Evolutionary conservation across 2,888 invertebrate genomes (phyloP).

Genomic region (Chirona hameri): DNA sequence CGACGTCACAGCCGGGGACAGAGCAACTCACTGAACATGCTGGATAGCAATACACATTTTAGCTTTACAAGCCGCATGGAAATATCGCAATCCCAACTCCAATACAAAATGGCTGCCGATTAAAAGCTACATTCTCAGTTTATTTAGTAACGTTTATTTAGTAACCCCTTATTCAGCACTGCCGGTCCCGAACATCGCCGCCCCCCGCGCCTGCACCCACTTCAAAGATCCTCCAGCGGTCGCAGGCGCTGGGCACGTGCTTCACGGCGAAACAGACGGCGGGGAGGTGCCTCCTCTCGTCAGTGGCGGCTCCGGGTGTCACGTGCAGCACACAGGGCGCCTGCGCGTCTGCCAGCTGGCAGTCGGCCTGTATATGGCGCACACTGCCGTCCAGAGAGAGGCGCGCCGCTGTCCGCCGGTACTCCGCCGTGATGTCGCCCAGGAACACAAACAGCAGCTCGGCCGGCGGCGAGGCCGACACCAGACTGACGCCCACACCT

Average conservation of each 20-base stretch:
- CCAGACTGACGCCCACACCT: conserved; percentile 72
- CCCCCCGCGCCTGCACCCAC: conserved; percentile 46
- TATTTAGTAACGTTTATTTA: too few species aligned
- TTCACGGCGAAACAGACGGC: conserved; percentile 77
- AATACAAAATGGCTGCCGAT: too few species aligned
- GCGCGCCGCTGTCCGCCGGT: conserved; percentile 43
- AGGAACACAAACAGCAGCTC: conserved; percentile 72
- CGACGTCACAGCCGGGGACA: too few species aligned
- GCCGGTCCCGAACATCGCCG: too few species aligned
- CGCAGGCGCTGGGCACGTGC: conserved; percentile 64
- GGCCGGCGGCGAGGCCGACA: conserved; percentile 68
- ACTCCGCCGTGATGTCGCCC: conserved; percentile 47
- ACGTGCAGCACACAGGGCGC: conserved; percentile 81
- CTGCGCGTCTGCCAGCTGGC: conserved; percentile 79
- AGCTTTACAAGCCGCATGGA: too few species aligned
- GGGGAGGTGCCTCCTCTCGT: conserved; percentile 55
- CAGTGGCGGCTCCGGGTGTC: conserved; percentile 49
- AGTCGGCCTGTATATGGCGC: conserved; percentile 76
- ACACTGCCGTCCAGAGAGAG: conserved; percentile 63
- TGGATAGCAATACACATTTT: too few species aligned
- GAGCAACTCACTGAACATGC: too few species aligned
- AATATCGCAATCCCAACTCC: too few species aligned
- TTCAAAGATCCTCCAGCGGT: conserved; percentile 82
- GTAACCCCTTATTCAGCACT: too few species aligned
- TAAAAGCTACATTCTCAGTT: too few species aligned